Conservation (phyloP, 2,797 vertebrate species). For the Sebastiscus albofasciatus region DNA sequence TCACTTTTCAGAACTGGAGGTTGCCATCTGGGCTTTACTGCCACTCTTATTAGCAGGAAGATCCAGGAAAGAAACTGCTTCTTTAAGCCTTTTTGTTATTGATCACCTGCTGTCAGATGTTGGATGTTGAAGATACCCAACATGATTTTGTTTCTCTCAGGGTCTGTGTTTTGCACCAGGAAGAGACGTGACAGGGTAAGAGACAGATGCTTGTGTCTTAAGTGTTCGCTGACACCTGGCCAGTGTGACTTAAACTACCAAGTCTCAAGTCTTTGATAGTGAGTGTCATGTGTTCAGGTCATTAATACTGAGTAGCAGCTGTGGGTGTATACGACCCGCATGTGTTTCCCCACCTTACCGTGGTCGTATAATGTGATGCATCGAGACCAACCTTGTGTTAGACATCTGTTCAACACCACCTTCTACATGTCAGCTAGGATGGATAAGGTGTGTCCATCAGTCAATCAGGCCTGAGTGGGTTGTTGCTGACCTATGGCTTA, state of each 20-base stretch:
- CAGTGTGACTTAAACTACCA: not conserved
- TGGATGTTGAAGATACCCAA: not conserved
- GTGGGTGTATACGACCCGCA: not conserved
- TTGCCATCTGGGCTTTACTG: not conserved
- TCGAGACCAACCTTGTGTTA: not conserved
- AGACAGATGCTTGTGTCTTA: constrained; percentile 2
- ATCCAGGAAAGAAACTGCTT: not conserved
- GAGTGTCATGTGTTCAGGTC: constrained; percentile 4
- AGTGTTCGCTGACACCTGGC: not conserved
- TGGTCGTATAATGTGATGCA: not conserved
- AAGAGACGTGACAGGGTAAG: not conserved
- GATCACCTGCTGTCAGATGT: constrained; percentile 12
- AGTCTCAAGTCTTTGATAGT: not conserved
- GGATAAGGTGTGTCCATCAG: not conserved
- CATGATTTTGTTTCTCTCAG: not conserved
- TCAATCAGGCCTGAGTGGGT: not conserved
- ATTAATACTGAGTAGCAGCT: not conserved
- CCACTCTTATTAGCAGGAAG: not conserved
- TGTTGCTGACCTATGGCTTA: not conserved
- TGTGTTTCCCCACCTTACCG: not conserved
- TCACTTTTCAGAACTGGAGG: not conserved
- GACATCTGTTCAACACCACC: not conserved
- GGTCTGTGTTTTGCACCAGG: not conserved
- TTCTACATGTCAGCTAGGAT: not conserved
- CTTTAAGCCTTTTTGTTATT: constrained; percentile 9